Conservation (phyloP, 2,113 vertebrate genomes). For the Aegithalos caudatus region DNA sequence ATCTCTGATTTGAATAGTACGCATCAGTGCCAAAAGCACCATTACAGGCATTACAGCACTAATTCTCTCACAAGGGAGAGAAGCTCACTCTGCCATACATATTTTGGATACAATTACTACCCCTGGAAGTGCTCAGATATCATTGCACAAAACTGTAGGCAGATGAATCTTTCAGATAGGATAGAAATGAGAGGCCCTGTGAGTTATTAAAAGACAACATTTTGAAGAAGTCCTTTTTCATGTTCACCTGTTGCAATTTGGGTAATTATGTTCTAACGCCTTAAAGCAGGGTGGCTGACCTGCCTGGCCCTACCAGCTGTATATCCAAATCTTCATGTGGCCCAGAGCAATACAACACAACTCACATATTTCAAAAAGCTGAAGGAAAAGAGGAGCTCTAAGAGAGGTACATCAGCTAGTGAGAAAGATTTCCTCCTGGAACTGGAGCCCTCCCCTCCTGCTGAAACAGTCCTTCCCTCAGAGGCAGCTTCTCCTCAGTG, state of each 20-base stretch:
- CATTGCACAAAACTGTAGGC: constrained; percentile 13
- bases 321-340: not conserved
- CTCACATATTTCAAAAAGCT: not conserved
- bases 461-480: not conserved
- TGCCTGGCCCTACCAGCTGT: constrained; percentile 19
- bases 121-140: not conserved
- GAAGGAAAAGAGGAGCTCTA: not conserved
- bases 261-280: constrained; percentile 9
- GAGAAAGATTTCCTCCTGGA: not conserved
- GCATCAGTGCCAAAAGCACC: not conserved
- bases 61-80: not conserved
- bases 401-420: not conserved
- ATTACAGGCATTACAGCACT: not conserved
- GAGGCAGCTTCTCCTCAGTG: not conserved
- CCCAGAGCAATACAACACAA: not conserved
- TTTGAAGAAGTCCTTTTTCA: constrained; percentile 28
- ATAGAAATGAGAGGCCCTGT: constrained; percentile 32
- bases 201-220: not conserved
- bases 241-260: constrained; percentile 28
- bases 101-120: not conserved
- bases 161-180: constrained; percentile 18
- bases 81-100: not conserved
- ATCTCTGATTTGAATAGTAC: not conserved
- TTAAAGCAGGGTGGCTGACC: constrained; percentile 24
- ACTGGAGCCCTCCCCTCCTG: accelerated